Evolutionary conservation across 2,888 invertebrate species (phyloP), one percentile per base, ranked within the genome.

Genomic region (Autographa pulchrina): DNA sequence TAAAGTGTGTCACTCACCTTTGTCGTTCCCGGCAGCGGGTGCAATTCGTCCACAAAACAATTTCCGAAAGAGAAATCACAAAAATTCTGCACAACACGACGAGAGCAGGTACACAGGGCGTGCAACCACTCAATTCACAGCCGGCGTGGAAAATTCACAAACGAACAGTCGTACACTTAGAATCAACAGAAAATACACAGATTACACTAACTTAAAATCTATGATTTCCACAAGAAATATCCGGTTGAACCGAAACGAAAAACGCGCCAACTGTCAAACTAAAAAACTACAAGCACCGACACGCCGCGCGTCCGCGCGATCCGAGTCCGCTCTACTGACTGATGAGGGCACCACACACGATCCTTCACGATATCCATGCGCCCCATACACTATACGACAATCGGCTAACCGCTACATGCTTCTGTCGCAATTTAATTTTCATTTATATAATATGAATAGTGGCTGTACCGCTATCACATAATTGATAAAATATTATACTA

Each of bases 231-330:
- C 93, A 90, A 91, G 82, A 92, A 89, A 89, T 91, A 91, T 88
- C 88, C 89, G 91, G 88, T 89, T 91, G 85, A 92, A 93, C 91
- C 81, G 89, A 92, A 95, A 94, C 92, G 91, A 94, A 95, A 94
- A 95, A 92, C 94, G 94, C 95, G 95, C 94, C 95, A 95, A 96
- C 93, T 95, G 95, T 95, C 95, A 96, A 95, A 93, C 94, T 94
- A 95, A 95, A 94, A 94, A 94, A 94, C 95, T 95, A 96, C 95
- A 94, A 96, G 95, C 95, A 96, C 95, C 95, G 90, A 92, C 92
- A 92, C 92, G 89, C 92, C 91, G 92, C 94, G 93, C 95, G 88
- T 89, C 93, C 93, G 92, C 94, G 93, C 95, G 93, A 92, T 91
- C 88, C 90, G 95, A 95, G 95, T 93, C 95, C 94, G 94, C 92